Conservation (phyloP, 35 echinoderm and acorn worm genomes). For the Heliocidaris erythrogramma region DNA sequence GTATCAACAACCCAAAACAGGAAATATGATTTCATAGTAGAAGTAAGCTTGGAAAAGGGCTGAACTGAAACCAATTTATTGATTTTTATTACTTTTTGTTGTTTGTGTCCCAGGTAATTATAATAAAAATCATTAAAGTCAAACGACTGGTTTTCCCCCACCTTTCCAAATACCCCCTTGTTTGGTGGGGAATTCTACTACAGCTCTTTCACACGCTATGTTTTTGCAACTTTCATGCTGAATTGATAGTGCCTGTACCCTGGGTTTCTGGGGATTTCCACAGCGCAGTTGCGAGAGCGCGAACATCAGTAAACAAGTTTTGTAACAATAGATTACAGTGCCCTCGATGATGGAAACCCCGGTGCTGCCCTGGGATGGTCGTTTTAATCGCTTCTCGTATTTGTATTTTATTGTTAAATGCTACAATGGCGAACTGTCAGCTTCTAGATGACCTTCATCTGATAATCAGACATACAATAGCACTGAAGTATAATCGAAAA, state of each 20-base stretch:
- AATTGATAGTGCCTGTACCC: neutral
- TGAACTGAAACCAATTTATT: neutral
- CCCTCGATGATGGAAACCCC: neutral
- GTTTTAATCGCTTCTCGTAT: neutral
- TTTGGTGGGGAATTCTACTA: neutral
- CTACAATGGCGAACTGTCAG: neutral
- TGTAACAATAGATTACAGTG: neutral
- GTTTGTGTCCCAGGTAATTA: neutral
- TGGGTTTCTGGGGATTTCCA: neutral
- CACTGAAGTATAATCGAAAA: neutral
- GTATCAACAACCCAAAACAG: too few species aligned
- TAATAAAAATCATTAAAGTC: neutral
- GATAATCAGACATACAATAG: neutral
- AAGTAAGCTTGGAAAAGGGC: too few species aligned
- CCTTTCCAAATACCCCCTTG: neutral
- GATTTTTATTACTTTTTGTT: neutral
- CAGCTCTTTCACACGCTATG: neutral
- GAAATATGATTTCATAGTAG: too few species aligned
- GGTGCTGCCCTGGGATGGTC: neutral
- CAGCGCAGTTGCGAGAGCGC: too few species aligned
- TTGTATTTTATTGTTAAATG: neutral
- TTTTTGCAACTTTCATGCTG: neutral
- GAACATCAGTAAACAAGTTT: neutral
- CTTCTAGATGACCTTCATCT: neutral
- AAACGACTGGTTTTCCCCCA: neutral